Base-by-base conservation (phyloP, 2,888 invertebrate species). In the Ptychoptera albimana region DNA sequence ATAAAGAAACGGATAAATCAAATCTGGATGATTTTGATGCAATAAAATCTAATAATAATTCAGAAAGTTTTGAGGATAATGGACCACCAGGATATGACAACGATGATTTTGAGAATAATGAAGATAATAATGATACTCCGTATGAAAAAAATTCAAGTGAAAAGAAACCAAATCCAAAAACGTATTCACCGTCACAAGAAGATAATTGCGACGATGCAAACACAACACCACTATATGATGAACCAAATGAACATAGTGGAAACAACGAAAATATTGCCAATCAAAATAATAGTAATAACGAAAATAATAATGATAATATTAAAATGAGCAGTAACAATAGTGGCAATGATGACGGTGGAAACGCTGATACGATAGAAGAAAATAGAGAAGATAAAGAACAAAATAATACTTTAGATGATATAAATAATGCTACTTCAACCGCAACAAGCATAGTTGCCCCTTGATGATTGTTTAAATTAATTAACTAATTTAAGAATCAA, bases 171-270 rank as follows among this genome's bases (percentile, higher is more conserved):
- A 47, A 50, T 34, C 43, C 48, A 35, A 37, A 47, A 32, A 41
- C 45, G 34, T 35, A 40, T 32, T 10, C 32, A 32, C 43, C 43
- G 12, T 42, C 37, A 48, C 13, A 46, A 48, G 36, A 48, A 39
- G 41, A 49, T 37, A 36, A 42, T 23, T 16, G 38, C 23, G 43
- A 48, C 34, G 45, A 43, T 39, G 46, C 43, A 32, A 49, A 50
- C 43, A 57, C 55, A 46, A 61, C 60, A 10, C 60, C 60, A 1
- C 51, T 60, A 16, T 60, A 59, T 37, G 61, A 62, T 45, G 60
- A 61, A 42, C 50, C 50, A 9, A 47, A 50, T 29, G 44, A 46
- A 14, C 23, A 23, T 23, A 23, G 23, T 23, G 23, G 7, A 23
- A 23, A 23, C 23, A 23, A 23, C 7, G 40, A 46, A 32, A 41